Evolutionary conservation across 2,888 invertebrate species (phyloP), one percentile per base, ranked within the genome.

Genomic region (Teleogryllus oceanicus): DNA sequence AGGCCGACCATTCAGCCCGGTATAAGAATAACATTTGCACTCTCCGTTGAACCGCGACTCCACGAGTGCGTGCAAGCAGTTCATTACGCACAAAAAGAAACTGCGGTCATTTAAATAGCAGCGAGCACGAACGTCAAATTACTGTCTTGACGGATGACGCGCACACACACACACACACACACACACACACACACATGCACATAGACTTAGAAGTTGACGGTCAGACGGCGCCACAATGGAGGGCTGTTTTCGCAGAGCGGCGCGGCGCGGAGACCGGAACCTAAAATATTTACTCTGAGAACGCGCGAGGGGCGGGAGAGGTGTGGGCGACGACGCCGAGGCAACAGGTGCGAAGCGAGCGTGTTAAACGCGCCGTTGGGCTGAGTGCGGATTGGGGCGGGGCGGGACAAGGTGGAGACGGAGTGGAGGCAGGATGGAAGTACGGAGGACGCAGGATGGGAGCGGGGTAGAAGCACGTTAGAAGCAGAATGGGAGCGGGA

Each of bases 31-130:
- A 37, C 37, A 37, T 37, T 37, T 37, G 37, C 37, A 37, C 37
- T 37, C 37, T 37, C 37, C 37, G 37, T 37, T 37, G 8, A 37
- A 37, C 37, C 37, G 37, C 37, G 37, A 37, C 37, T 37, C 37
- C 37, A n/a, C 1, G 62, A 18, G 62, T 18, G 62, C 62, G 62
- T 62, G 62, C n/a, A 37, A 18, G 62, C 62, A 18, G 62, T 62
- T 62, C 62, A 62, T 62, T 62, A 62, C 62, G n/a, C 62, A 62
- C n/a, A 62, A 62, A 62, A n/a, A n/a, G n/a, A 62, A n/a, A 62
- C 62, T n/a, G 37, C n/a, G 5, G 62, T 62, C 13, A 12, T 62
- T 62, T 62, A 62, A 62, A 62, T 62, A n/a, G 62, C 62, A 13
- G 62, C 13, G 62, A 13, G 8, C 62, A 62, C 62, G 62, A 62